Evolutionary conservation across 2,888 invertebrate genomes (phyloP).

Genomic region (Spodoptera exigua): DNA sequence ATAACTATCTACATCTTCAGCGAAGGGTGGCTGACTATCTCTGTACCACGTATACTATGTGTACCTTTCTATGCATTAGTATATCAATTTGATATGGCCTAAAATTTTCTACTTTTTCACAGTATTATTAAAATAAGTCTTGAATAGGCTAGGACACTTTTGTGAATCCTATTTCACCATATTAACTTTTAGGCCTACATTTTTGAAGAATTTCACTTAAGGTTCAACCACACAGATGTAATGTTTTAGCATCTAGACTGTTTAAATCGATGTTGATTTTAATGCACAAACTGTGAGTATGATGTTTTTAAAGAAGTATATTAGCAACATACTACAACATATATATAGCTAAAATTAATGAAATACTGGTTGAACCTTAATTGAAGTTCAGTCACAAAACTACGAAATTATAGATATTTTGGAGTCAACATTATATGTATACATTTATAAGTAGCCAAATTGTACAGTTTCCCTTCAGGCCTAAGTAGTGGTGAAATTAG

Average conservation of each 20-base stretch:
- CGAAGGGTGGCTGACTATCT: slow-evolving; percentile 22
- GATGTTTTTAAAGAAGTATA: too few species aligned
- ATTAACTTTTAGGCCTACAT: neutral
- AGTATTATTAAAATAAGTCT: slow-evolving; percentile 74
- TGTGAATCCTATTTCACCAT: slow-evolving; percentile 36
- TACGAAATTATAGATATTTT: slow-evolving; percentile 10
- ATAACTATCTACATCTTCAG: slow-evolving; percentile 25
- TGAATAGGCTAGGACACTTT: slow-evolving; percentile 46
- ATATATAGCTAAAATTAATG: too few species aligned
- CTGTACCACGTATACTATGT: slow-evolving; percentile 16
- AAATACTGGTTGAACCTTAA: too few species aligned
- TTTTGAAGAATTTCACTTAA: too few species aligned
- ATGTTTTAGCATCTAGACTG: too few species aligned
- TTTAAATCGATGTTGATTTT: too few species aligned
- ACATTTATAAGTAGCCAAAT: slow-evolving; percentile 18
- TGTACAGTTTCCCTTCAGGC: slow-evolving; percentile 24
- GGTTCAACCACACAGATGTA: too few species aligned
- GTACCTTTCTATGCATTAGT: slow-evolving; percentile 24
- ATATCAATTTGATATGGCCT: slow-evolving; percentile 49
- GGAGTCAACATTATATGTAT: slow-evolving; percentile 2
- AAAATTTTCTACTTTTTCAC: slow-evolving; percentile 80
- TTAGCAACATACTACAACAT: too few species aligned
- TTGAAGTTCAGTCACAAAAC: too few species aligned
- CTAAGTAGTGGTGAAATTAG: slow-evolving; percentile 43
- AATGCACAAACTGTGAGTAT: too few species aligned